Evolutionary conservation across 2,888 invertebrate genomes (phyloP).

Genomic region (Melanotus villosus): DNA sequence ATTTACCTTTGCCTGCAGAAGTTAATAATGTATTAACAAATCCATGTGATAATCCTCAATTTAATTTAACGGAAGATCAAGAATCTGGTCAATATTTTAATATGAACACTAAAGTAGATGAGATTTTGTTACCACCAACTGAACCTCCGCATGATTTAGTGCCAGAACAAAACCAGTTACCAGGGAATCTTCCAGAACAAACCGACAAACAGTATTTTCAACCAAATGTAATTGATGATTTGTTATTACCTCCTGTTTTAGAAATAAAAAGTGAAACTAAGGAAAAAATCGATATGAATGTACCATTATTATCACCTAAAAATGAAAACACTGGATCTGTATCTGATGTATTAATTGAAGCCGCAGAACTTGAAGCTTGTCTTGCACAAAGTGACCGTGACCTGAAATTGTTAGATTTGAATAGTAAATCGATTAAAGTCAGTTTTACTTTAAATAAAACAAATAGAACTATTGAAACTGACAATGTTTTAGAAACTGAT

Average conservation of each 20-base stretch:
- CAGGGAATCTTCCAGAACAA: background rate
- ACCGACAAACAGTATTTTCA: background rate
- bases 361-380: slow-evolving; percentile 18
- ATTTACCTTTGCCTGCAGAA: background rate
- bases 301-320: background rate
- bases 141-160: background rate
- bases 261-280: background rate
- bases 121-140: background rate
- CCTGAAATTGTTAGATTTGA: background rate
- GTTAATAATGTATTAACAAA: background rate
- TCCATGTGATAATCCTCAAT: background rate
- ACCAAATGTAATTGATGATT: background rate
- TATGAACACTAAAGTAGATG: background rate
- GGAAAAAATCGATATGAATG: background rate
- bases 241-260: background rate
- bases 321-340: background rate
- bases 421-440: background rate
- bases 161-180: background rate
- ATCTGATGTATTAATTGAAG: slow-evolving; percentile 15
- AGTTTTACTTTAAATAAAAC: slow-evolving; percentile 8
- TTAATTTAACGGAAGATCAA: background rate
- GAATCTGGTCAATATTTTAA: background rate
- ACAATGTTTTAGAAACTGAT: background rate
- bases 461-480: background rate
- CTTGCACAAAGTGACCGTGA: slow-evolving; percentile 1